Evolutionary conservation across 2,888 invertebrate genomes (phyloP).

Genomic region (Drosophila villosipedis): DNA sequence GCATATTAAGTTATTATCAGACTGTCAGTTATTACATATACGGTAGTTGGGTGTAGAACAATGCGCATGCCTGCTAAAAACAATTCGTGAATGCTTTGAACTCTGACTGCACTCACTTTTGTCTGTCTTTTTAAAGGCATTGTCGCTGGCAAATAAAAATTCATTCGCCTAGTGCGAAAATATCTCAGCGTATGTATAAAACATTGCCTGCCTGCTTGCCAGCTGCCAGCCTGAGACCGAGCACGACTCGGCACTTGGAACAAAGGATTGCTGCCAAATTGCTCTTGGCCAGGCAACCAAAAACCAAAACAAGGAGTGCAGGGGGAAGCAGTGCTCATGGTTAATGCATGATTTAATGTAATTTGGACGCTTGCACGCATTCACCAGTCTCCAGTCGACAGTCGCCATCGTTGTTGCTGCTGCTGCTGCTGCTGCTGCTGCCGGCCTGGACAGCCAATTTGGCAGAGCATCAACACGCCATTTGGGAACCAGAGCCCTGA

Average conservation of each 20-base stretch:
- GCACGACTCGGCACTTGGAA: conserved; percentile 60
- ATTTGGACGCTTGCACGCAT: conserved; percentile 76
- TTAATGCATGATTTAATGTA: conserved; percentile 83
- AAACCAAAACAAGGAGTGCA: background rate
- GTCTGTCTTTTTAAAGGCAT: conserved; percentile 21
- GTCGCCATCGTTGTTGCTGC: conserved; percentile 10
- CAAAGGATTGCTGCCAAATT: conserved; percentile 77
- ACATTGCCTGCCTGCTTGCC: conserved; percentile 54
- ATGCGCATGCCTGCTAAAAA: background rate
- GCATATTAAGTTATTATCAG: conserved; percentile 84
- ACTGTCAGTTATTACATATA: conserved; percentile 44
- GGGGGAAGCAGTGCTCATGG: conserved; percentile 69
- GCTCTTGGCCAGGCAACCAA: conserved; percentile 49
- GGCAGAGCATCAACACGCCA: conserved; percentile 83
- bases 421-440: conserved; percentile 15
- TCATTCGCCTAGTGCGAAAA: conserved; percentile 57
- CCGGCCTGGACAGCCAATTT: conserved; percentile 61
- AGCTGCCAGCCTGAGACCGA: conserved; percentile 30
- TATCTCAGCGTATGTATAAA: conserved; percentile 68
- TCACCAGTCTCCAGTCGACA: conserved; percentile 41
- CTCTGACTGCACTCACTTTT: conserved; percentile 25
- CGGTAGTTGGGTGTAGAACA: conserved; percentile 4
- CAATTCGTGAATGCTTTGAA: conserved; percentile 32
- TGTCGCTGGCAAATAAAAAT: conserved; percentile 70
- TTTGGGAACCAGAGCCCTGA: conserved; percentile 59